Conservation (phyloP, 2,888 invertebrate species). For the Stenodera caucasica region DNA sequence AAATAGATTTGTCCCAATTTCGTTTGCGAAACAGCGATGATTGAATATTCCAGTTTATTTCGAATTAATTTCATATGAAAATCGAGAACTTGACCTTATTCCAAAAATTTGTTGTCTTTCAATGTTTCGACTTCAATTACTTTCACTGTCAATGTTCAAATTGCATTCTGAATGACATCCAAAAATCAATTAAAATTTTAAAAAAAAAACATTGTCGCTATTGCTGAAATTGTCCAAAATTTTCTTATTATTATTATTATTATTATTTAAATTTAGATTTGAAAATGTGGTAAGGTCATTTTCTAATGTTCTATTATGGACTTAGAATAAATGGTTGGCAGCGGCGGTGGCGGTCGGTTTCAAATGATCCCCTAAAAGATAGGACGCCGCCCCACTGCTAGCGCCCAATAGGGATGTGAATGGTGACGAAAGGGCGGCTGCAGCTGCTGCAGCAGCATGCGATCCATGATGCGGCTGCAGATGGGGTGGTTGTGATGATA, state of each 20-base stretch:
- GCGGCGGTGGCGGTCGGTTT: slow-evolving; percentile 63
- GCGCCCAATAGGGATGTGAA: slow-evolving; percentile 63
- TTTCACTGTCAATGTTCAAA: background rate
- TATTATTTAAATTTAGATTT: background rate
- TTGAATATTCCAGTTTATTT: too few species aligned
- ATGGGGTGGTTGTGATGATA: slow-evolving; percentile 54
- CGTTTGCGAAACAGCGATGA: too few species aligned
- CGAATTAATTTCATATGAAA: background rate
- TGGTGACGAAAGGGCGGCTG: slow-evolving; percentile 63
- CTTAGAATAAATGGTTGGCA: slow-evolving; percentile 67
- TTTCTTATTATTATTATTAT: background rate
- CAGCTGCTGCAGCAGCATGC: slow-evolving; percentile 66
- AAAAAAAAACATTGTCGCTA: background rate
- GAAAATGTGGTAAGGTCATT: too few species aligned
- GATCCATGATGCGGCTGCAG: slow-evolving; percentile 51
- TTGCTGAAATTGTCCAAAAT: background rate
- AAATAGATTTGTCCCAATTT: too few species aligned
- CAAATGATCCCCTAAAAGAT: slow-evolving; percentile 65
- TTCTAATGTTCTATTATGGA: background rate
- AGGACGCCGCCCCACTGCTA: slow-evolving; percentile 61
- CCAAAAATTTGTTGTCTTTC: background rate
- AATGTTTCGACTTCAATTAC: background rate
- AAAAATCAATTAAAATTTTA: background rate
- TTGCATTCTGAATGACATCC: background rate
- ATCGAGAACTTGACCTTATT: background rate